Evolutionary conservation across 2,113 vertebrate species (phyloP).

Genomic region (Cryptomyrus ogoouensis): DNA sequence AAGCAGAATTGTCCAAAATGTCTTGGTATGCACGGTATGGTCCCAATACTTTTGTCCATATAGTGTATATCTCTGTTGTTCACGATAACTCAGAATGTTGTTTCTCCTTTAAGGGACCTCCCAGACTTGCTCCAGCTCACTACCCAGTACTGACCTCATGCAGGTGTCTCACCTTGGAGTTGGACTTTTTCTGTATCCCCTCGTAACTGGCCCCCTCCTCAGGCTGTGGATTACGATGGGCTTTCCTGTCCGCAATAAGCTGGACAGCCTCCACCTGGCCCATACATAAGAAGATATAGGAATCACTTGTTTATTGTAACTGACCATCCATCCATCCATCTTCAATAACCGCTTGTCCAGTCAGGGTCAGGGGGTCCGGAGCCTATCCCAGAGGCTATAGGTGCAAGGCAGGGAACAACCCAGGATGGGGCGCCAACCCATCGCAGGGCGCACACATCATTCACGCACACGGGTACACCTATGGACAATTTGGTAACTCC

Average conservation of each 20-base stretch:
- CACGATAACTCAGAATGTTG: background rate
- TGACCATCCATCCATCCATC: background rate
- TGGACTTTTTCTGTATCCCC: conserved; percentile 92
- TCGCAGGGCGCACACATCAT: background rate
- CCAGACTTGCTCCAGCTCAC: background rate
- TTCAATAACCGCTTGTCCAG: background rate
- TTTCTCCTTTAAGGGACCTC: background rate
- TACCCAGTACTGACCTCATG: background rate
- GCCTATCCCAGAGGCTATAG: background rate
- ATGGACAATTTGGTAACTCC: background rate
- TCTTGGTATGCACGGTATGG: background rate
- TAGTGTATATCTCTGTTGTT: background rate
- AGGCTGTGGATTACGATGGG: conserved; percentile 73
- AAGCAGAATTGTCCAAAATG: background rate
- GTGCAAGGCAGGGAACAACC: no score
- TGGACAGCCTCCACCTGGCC: conserved; percentile 86
- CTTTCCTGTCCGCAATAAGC: conserved; percentile 86
- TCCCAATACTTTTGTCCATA: background rate
- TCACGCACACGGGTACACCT: background rate
- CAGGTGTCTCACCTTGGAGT: conserved; percentile 68
- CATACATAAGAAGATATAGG: background rate
- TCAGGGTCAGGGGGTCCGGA: background rate
- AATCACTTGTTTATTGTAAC: background rate
- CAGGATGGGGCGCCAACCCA: no score
- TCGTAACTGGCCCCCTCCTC: conserved; percentile 89